Conservation (phyloP, 2,888 invertebrate genomes). For the Anagyrus pseudococci region DNA sequence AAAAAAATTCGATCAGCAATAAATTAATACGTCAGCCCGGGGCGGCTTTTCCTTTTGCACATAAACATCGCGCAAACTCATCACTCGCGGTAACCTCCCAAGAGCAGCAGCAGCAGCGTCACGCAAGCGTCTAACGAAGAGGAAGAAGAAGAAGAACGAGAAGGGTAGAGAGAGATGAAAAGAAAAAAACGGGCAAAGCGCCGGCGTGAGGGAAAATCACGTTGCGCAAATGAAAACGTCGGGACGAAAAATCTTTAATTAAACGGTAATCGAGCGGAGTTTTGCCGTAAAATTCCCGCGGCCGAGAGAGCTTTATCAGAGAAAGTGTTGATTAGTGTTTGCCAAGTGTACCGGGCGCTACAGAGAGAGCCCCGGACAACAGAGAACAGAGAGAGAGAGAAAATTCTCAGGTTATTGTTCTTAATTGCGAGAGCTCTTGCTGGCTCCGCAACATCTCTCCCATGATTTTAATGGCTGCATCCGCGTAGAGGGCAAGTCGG, state of each 20-base stretch:
- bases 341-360: conserved; percentile 5
- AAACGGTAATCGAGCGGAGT: conserved; percentile 36
- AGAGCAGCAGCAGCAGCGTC: neutral
- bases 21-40: too few species aligned
- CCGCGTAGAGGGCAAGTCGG: neutral
- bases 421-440: conserved; percentile 28
- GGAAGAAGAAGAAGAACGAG: neutral
- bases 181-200: conserved; percentile 14
- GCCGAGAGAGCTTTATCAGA: conserved; percentile 21
- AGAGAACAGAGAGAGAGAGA: neutral
- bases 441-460: conserved; percentile 5
- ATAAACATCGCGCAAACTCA: conserved; percentile 18
- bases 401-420: conserved; percentile 34
- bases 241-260: conserved; percentile 34
- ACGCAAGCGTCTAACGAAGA: too few species aligned
- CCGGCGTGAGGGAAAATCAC: conserved; percentile 35
- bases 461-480: conserved; percentile 35
- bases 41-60: neutral
- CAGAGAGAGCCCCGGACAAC: too few species aligned
- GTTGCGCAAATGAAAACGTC: conserved; percentile 26
- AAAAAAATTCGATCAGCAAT: too few species aligned
- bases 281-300: conserved; percentile 4
- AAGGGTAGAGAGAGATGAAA: neutral
- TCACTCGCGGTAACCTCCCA: conserved; percentile 11
- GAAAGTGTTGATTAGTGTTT: conserved; percentile 39